Evolutionary conservation across 2,888 invertebrate genomes (phyloP), one percentile per base, ranked within the genome.

Genomic region (Hydropsyche betteni): DNA sequence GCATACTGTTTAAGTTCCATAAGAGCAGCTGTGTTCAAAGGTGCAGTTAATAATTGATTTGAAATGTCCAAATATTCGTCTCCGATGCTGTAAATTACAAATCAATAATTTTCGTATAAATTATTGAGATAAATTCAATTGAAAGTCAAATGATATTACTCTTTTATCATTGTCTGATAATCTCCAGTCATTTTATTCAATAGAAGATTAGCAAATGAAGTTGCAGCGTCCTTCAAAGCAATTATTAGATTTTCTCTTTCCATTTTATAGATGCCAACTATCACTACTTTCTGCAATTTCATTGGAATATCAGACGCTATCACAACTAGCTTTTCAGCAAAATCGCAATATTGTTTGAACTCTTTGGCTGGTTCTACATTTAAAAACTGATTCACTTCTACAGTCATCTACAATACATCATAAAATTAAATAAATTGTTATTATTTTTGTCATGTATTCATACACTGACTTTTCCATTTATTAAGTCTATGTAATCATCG

Each of bases 261-360:
- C 83, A 97, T 91, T 82, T 94, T 92, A 83, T 94, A 98, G 86
- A 96, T 90, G 7, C 95, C 96, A 82, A 94, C 91, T 16, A 91
- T 90, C 16, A 93, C 89, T 0, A 92, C 91, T 77, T 91, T 89
- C 80, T 91, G 89, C 44, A 90, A 84, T 58, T 85, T 85, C 0
- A 86, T 84, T 0, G 91, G 90, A 77, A 94, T 91, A 75, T 88
- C 88, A 73, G 87, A 87, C 61, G 90, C 88, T 33, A 92, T 83
- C n/a, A 88, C 84, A 61, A 91, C 89, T 80, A 91, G 93, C 79
- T 89, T 88, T 4, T 89, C 84, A 4, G 93, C 87, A 80, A 90
- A 87, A 0, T 83, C 85, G 58, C 89, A 88, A 81, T 88, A 93
- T 74, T 91, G 89, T 34, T 92, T 90, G 77, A 94, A 92, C 0